Conservation (phyloP, 2,113 vertebrate genomes). For the Gymnogyps californianus region DNA sequence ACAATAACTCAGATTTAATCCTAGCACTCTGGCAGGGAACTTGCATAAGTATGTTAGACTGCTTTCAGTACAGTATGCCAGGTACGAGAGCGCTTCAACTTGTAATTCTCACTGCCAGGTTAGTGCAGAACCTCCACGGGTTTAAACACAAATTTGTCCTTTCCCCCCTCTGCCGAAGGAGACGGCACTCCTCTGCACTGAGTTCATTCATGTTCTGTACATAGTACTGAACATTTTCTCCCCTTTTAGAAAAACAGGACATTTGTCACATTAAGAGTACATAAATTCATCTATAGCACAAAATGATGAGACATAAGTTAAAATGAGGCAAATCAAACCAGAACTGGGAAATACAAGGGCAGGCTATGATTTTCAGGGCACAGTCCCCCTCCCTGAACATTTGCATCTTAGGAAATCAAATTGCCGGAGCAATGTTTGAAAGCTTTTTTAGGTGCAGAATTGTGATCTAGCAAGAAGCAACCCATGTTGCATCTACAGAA, state of each 20-base stretch:
- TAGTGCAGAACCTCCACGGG: not conserved
- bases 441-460: not conserved
- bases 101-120: not conserved
- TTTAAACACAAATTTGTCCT: not conserved
- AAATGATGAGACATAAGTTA: not conserved
- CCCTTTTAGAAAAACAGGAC: not conserved
- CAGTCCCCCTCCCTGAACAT: not conserved
- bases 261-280: not conserved
- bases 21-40: not conserved
- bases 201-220: not conserved
- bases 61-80: not conserved
- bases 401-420: not conserved
- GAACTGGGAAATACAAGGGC: not conserved
- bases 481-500: not conserved
- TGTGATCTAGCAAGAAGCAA: not conserved
- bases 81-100: not conserved
- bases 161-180: not conserved
- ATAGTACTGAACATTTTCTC: not conserved
- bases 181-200: not conserved
- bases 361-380: not conserved
- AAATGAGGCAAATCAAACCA: not conserved
- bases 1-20: slow-evolving; percentile 15
- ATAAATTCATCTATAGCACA: not conserved
- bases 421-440: not conserved
- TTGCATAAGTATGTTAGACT: not conserved